phyloP scores from a whole-genome alignment of 2,113 vertebrate genomes.

The Pseudolaguvia tuberculata region DNA sequence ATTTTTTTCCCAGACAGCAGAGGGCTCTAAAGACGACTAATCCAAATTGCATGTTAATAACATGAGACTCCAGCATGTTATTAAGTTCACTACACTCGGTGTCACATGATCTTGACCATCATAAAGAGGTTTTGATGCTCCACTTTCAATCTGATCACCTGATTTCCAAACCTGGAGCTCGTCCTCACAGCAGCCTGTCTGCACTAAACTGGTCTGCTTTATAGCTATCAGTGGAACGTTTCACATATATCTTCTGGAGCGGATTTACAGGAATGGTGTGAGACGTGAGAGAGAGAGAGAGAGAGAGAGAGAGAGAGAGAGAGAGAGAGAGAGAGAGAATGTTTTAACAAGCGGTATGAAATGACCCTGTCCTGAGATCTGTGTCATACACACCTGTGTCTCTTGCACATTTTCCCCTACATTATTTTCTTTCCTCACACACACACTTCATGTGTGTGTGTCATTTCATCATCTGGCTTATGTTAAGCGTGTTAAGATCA shows the following conservation, averaged over 20 bases:
- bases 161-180: slow-evolving; percentile 5
- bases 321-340: neutral
- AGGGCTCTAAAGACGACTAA: slow-evolving; percentile 1
- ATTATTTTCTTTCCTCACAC: slow-evolving; percentile 12
- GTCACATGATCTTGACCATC: slow-evolving; percentile 6
- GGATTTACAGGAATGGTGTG: slow-evolving; percentile 10
- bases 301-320: slow-evolving; percentile 3
- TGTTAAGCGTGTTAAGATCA: slow-evolving; percentile 5
- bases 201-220: slow-evolving; percentile 9
- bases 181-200: slow-evolving; percentile 32
- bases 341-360: slow-evolving; percentile 3
- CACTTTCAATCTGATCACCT: slow-evolving; percentile 37
- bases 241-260: slow-evolving; percentile 19
- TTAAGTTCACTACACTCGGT: neutral
- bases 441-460: too few species aligned
- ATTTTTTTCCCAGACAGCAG: slow-evolving; percentile 2
- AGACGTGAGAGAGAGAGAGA: neutral
- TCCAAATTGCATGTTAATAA: neutral
- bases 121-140: neutral
- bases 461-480: slow-evolving; percentile 4
- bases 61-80: neutral
- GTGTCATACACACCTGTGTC: slow-evolving; percentile 35
- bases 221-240: slow-evolving; percentile 11
- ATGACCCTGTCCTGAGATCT: slow-evolving; percentile 16
- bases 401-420: slow-evolving; percentile 33